phyloP scores from a whole-genome alignment of 2,797 vertebrate genomes.

The Acipenser transmontanus region DNA sequence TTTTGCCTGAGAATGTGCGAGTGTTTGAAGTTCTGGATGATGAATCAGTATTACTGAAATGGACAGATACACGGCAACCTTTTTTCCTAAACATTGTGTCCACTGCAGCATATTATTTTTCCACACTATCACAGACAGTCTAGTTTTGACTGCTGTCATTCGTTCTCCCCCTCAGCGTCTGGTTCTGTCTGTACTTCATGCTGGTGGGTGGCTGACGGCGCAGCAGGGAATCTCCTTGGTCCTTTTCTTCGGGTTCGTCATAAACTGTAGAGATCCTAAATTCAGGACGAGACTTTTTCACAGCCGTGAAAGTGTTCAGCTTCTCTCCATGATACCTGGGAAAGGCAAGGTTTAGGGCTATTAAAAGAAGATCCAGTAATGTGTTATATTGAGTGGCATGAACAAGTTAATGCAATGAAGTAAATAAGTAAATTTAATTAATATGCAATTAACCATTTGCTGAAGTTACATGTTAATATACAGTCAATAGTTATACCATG shows the following conservation, averaged over 20 bases:
- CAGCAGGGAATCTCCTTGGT: slow-evolving; percentile 69
- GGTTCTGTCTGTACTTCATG: slow-evolving; percentile 78
- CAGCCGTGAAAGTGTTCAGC: slow-evolving; percentile 55
- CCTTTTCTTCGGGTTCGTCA: slow-evolving; percentile 73
- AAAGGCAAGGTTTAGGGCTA: background rate
- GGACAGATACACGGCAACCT: too few species aligned
- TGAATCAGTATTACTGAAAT: too few species aligned
- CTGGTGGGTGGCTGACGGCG: slow-evolving; percentile 71
- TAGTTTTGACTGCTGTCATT: background rate
- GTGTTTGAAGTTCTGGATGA: too few species aligned
- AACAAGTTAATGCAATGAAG: too few species aligned
- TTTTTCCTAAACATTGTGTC: too few species aligned
- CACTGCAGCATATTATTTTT: background rate
- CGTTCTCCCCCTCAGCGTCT: background rate
- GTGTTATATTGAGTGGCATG: too few species aligned
- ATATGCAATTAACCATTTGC: too few species aligned
- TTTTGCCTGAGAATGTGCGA: too few species aligned
- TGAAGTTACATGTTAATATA: too few species aligned
- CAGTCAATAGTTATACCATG: too few species aligned
- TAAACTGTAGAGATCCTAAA: slow-evolving; percentile 80
- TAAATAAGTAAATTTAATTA: too few species aligned
- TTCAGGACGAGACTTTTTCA: slow-evolving; percentile 62
- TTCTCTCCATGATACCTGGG: slow-evolving; percentile 89
- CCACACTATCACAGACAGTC: background rate
- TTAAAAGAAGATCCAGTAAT: too few species aligned